Evolutionary conservation across 2,797 vertebrate species (phyloP), one percentile per base, ranked within the genome.

Genomic region (Chiloscyllium punctatum): DNA sequence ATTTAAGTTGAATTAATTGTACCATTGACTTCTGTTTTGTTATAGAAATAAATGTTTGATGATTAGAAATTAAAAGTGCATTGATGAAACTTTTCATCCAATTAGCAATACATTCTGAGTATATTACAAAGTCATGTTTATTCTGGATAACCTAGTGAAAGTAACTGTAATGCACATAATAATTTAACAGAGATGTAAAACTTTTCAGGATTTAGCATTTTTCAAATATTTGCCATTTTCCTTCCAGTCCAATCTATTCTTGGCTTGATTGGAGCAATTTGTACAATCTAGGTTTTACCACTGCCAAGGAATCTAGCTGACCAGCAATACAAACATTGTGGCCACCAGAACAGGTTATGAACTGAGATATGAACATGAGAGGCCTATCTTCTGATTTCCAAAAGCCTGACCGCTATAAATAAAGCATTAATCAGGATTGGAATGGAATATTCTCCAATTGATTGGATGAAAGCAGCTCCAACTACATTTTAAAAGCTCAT

Each of bases 1-100:
- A 92, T 25, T n/a, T 25, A 68, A 6, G 33, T 66, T 30, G 62
- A 42, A 69, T 92, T 92, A 9, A 11, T 21, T 92, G 53, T 30
- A 16, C 66, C 66, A 30, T n/a, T 25, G n/a, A 69, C n/a, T 92
- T 92, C 7, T 21, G 69, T 68, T 92, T 92, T n/a, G 69, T 1
- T 92, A 23, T 42, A 69, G 6, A 30, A 33, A 72, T 77, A 33
- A 72, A 95, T 95, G 72, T 94, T 94, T 94, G 48, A 95, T 77
- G 69, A 21, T 51, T 74, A 57, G 48, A 33, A 51, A 77, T 95
- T 74, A 48, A 95, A 51, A 95, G 68, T 33, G 71, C 25, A 77
- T 74, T 95, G 94, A 72, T 95, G 62, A 57, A 66, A 91, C 15
- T 48, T 62, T 57, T 91, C 66, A 15, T 57, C 57, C n/a, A 48